Conservation (phyloP, 2,888 invertebrate genomes). For the Myopa tessellatipennis region DNA sequence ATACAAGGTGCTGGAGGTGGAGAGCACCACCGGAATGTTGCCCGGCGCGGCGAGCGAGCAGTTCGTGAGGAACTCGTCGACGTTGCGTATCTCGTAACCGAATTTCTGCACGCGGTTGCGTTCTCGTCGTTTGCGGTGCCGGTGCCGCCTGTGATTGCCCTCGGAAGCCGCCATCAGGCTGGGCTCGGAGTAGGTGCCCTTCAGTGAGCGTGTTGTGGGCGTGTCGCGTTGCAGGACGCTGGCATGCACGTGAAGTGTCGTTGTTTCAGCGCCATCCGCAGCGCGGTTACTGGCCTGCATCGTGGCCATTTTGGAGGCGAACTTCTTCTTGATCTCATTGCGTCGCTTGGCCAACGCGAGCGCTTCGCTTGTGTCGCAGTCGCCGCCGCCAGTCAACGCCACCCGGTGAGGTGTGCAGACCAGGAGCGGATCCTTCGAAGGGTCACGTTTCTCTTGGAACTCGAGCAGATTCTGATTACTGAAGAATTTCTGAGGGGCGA, state of each 20-base stretch:
- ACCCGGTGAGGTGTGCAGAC: constrained; percentile 66
- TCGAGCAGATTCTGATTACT: constrained; percentile 66
- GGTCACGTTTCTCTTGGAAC: constrained; percentile 56
- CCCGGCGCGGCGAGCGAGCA: constrained; percentile 84
- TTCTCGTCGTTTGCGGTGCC: constrained; percentile 65
- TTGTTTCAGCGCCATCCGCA: constrained; percentile 45
- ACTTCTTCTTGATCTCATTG: constrained; percentile 61
- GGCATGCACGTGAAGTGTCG: constrained; percentile 33
- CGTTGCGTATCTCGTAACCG: constrained; percentile 84
- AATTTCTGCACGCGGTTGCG: constrained; percentile 69
- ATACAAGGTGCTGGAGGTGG: constrained; percentile 79
- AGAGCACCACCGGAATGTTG: constrained; percentile 86
- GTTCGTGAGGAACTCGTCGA: constrained; percentile 83
- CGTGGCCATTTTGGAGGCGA: constrained; percentile 52
- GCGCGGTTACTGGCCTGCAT: constrained; percentile 27
- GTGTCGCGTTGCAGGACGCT: constrained; percentile 47
- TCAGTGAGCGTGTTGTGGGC: constrained; percentile 53
- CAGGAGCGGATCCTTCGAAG: constrained; percentile 64
- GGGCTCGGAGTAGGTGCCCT: constrained; percentile 66
- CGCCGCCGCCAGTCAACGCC: constrained; percentile 52
- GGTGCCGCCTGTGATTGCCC: constrained; percentile 61
- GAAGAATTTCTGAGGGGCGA: constrained; percentile 64
- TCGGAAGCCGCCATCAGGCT: constrained; percentile 66
- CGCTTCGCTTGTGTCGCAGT: constrained; percentile 55
- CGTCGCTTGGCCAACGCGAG: constrained; percentile 59